Conservation (phyloP, 2,113 vertebrate genomes). For the Bujurquina vittata region DNA sequence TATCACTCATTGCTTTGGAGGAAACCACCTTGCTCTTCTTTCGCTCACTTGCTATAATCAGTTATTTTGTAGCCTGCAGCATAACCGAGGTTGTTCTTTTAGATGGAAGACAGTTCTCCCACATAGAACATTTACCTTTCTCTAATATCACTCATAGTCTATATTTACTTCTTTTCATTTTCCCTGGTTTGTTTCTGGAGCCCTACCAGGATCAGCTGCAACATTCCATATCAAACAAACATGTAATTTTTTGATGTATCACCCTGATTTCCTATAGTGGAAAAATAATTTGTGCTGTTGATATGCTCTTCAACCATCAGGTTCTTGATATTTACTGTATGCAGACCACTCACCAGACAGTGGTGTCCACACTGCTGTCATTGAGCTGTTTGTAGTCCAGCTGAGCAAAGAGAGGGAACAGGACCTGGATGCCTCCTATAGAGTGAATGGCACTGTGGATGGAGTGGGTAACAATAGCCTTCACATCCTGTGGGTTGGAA, state of each 20-base stretch:
- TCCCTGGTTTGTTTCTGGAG: background rate
- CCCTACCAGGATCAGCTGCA: background rate
- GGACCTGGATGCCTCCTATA: constrained; percentile 97
- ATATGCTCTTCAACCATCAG: background rate
- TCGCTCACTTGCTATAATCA: constrained; percentile 20
- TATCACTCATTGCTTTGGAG: background rate
- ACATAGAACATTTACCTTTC: background rate
- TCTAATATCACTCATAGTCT: background rate
- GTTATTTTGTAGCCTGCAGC: constrained; percentile 23
- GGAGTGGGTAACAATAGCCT: constrained; percentile 99
- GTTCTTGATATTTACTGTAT: background rate
- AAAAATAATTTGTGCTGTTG: background rate
- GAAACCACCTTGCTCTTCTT: constrained; percentile 12
- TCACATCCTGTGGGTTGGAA: constrained; percentile 88
- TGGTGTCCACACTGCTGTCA: constrained; percentile 96
- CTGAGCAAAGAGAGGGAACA: constrained; percentile 98
- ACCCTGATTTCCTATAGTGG: background rate
- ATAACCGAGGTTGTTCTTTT: constrained; percentile 17
- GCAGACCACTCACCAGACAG: constrained; percentile 86
- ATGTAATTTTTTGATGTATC: background rate
- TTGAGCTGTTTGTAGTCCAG: constrained; percentile 96
- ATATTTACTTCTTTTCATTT: constrained; percentile 1
- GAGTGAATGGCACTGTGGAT: constrained; percentile 99
- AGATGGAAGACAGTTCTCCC: constrained; percentile 18
- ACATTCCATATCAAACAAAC: constrained; percentile 4